Evolutionary conservation across 2,113 vertebrate genomes (phyloP), one percentile per base, ranked within the genome.

Genomic region (Dolichotis patagonum): DNA sequence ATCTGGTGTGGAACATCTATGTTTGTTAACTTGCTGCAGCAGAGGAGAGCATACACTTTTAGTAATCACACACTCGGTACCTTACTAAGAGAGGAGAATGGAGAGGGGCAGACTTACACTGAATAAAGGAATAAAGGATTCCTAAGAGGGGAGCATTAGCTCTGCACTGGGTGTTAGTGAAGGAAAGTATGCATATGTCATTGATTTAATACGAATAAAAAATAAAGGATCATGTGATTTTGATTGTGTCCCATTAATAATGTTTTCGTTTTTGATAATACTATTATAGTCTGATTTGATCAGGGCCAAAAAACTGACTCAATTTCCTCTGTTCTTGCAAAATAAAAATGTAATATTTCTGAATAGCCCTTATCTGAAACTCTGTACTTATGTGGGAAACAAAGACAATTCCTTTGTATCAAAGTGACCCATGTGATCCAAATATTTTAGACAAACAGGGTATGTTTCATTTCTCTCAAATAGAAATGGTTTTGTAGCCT

Each of bases 351-450:
- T 4, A 35, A 4, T 60, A 9, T 13, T 3, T 65, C 17, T 92
- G 41, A 24, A 92, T 71, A 88, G 3, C 1, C 8, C 22, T 19
- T 62, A 7, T 28, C 1, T 60, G 11, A 93, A 83, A 63, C 14
- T 71, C 32, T 46, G 9, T 3, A 30, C 14, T 2, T 28, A 30
- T 5, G 7, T 26, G 17, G 35, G 6, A 20, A 52, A 49, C 16
- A 19, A 63, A 56, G 65, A 43, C 1, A 4, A 1, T 7, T 77
- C 85, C 52, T 82, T 52, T 35, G 13, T 30, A 22, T 63, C 24
- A 63, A 28, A 52, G 19, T 9, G 22, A 92, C 9, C 2, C 20
- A 26, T 0, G 5, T 1, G 2, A 38, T 14, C 10, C 26, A 32
- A 0, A 24, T 26, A 24, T 2, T 77, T 49, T 32, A n/a, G 22